These are phyloP conservation scores for Laterallus jamaicensis DNA, from an alignment of 2,113 vertebrate genomes.

Conservation along the genomic window DNA sequence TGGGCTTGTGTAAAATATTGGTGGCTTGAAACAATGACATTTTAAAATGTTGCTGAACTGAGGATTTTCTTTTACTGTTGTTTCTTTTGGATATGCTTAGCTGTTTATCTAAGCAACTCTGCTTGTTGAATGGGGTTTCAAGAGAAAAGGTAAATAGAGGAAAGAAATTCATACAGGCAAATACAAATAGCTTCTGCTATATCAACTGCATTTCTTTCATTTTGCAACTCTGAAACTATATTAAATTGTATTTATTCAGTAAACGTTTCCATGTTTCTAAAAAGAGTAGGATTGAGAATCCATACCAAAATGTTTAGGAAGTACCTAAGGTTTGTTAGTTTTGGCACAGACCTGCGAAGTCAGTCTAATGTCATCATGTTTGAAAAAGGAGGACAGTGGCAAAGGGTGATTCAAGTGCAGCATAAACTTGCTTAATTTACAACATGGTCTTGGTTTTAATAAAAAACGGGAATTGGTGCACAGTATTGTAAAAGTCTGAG, in stretches of 20 bases:
- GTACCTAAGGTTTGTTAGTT: slow-evolving; percentile 7
- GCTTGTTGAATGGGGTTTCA: slow-evolving; percentile 45
- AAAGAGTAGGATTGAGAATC: background rate
- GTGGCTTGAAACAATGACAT: slow-evolving; percentile 54
- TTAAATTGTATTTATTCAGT: background rate
- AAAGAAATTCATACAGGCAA: slow-evolving; percentile 47
- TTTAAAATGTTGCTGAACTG: slow-evolving; percentile 63
- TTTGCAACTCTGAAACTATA: background rate
- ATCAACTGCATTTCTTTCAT: background rate
- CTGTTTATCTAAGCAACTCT: slow-evolving; percentile 68
- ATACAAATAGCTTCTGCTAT: slow-evolving; percentile 1
- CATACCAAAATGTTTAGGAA: background rate
- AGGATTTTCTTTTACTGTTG: slow-evolving; percentile 69
- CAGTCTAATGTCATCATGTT: background rate
- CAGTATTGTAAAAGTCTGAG: background rate
- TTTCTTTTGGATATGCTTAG: slow-evolving; percentile 71
- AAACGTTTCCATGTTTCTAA: slow-evolving; percentile 2
- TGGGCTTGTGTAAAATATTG: slow-evolving; percentile 46
- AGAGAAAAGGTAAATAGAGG: slow-evolving; percentile 60
- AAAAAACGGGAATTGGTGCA: background rate
- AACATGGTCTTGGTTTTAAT: background rate
- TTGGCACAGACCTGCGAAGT: background rate
- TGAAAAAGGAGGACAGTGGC: background rate
- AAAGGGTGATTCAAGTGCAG: background rate
- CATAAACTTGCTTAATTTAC: slow-evolving; percentile 2